A percentile compares a stretch with the other conserved stretches of the same genome.
These are phyloP conservation scores for Trichonephila clavata DNA, from an alignment of 1,140 invertebrate genomes.

Conservation along the genomic window DNA sequence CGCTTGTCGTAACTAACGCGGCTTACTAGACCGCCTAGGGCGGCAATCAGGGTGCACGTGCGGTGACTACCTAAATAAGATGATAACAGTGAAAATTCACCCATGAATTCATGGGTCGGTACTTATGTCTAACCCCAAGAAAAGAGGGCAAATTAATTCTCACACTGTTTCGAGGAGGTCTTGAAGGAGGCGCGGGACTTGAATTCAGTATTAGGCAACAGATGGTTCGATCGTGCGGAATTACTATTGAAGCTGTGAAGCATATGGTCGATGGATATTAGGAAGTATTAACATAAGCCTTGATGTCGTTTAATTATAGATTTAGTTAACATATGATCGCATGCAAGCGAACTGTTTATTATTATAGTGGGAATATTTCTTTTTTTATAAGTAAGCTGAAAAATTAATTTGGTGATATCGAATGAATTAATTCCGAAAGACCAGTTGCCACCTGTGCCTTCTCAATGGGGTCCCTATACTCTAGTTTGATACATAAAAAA, in stretches of 20 bases:
- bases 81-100: conserved; percentile 32
- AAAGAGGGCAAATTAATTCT: conserved; percentile 66
- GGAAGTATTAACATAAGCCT: not conserved
- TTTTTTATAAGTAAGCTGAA: not conserved
- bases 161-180: conserved; percentile 54
- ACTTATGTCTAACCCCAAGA: conserved; percentile 56
- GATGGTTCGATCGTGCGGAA: conserved; percentile 45
- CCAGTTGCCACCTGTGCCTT: too few species aligned
- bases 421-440: not conserved
- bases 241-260: conserved; percentile 8
- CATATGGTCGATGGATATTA: conserved; percentile 43
- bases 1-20: not conserved
- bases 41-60: conserved; percentile 57
- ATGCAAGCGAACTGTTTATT: not conserved
- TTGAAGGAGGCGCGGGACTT: conserved; percentile 38
- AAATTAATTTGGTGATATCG: not conserved
- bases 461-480: too few species aligned
- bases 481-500: too few species aligned
- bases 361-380: not conserved
- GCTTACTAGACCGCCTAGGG: conserved; percentile 34
- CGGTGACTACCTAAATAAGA: conserved; percentile 23
- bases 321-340: conserved; percentile 11
- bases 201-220: conserved; percentile 48
- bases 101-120: conserved; percentile 47
- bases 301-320: conserved; percentile 39